Evolutionary conservation across 1,140 invertebrate genomes (phyloP).

Genomic region (Nebria ingens): DNA sequence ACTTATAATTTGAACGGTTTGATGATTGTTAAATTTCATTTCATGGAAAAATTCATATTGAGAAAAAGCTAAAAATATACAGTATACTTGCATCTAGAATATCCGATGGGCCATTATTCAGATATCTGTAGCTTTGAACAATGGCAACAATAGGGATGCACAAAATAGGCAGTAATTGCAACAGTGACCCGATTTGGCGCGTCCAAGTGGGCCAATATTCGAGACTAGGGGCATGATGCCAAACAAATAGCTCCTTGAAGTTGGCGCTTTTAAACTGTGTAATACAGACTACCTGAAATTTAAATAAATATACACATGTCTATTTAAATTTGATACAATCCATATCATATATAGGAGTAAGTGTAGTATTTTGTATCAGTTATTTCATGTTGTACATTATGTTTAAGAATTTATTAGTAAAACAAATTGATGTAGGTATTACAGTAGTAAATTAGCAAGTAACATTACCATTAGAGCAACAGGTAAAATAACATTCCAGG

Average conservation of each 20-base stretch:
- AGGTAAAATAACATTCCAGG: constrained; percentile 78
- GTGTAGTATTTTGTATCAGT: constrained; percentile 6
- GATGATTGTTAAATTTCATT: neutral
- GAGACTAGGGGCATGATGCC: constrained; percentile 42
- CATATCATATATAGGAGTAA: neutral
- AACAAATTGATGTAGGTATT: neutral
- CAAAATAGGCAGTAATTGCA: constrained; percentile 68
- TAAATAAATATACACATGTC: constrained; percentile 14
- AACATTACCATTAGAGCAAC: constrained; percentile 59
- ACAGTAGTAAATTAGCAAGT: neutral
- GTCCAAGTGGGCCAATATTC: constrained; percentile 66
- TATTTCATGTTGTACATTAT: no score
- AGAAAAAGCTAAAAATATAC: constrained; percentile 9
- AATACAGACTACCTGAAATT: constrained; percentile 57
- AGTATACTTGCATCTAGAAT: constrained; percentile 70
- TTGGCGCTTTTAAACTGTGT: constrained; percentile 65
- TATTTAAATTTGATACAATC: constrained; percentile 12
- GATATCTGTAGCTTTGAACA: constrained; percentile 71
- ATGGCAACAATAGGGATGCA: constrained; percentile 66
- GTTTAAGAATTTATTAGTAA: neutral
- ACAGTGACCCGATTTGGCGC: constrained; percentile 60
- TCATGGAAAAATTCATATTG: neutral
- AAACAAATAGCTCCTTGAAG: constrained; percentile 61
- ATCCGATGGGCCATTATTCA: constrained; percentile 70
- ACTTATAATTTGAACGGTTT: no score